phyloP scores from a whole-genome alignment of 1,140 invertebrate species.

The Drosophila parvula region DNA sequence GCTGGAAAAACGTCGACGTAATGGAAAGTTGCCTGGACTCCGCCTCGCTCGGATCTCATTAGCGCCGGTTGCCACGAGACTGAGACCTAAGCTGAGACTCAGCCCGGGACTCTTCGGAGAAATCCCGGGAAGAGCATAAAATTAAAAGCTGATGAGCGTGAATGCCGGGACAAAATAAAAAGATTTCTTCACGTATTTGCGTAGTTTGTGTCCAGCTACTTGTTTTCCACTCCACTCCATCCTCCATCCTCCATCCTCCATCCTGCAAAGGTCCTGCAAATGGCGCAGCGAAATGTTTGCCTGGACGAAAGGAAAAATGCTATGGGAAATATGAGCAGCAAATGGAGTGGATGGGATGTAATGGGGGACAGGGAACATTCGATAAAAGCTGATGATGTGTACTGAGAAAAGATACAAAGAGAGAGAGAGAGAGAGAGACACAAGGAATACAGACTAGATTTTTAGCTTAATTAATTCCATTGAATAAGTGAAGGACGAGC shows the following conservation, averaged over 20 bases:
- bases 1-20: slow-evolving; percentile 63
- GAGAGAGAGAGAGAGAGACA: background rate
- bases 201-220: slow-evolving; percentile 53
- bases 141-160: slow-evolving; percentile 83
- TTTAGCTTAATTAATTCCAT: slow-evolving; percentile 10
- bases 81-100: slow-evolving; percentile 23
- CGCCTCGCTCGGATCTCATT: slow-evolving; percentile 76
- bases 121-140: slow-evolving; percentile 65
- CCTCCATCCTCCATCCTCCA: background rate
- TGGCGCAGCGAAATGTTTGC: slow-evolving; percentile 34
- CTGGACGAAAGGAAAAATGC: slow-evolving; percentile 25
- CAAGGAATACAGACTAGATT: slow-evolving; percentile 1
- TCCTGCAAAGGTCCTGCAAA: slow-evolving; percentile 5
- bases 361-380: slow-evolving; percentile 16
- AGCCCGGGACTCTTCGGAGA: slow-evolving; percentile 18
- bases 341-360: slow-evolving; percentile 8
- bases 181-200: slow-evolving; percentile 77
- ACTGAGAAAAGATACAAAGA: background rate
- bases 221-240: slow-evolving; percentile 7
- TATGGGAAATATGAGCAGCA: slow-evolving; percentile 49
- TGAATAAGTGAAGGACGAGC: background rate
- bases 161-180: slow-evolving; percentile 75
- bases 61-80: slow-evolving; percentile 64
- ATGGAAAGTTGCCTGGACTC: slow-evolving; percentile 71
- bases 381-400: slow-evolving; percentile 31